phyloP scores from a whole-genome alignment of 2,888 invertebrate species.

The Sarcophaga subvicina region DNA sequence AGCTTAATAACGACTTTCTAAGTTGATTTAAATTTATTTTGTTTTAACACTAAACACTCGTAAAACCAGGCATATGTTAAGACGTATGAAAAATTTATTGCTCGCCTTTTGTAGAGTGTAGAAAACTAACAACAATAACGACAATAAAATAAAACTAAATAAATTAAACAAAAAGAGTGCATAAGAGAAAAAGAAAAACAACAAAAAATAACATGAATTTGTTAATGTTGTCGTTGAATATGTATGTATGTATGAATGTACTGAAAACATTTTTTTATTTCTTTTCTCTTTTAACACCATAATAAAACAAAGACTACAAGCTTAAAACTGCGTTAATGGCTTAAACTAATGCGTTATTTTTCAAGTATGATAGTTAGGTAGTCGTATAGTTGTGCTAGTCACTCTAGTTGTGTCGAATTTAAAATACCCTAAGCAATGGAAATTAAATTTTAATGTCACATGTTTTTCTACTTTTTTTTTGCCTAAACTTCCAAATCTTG shows the following conservation, averaged over 20 bases:
- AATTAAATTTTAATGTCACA: not conserved
- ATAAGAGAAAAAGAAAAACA: conserved; percentile 3
- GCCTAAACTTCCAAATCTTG: not conserved
- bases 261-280: conserved; percentile 43
- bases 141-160: not conserved
- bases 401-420: conserved; percentile 9
- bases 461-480: too few relatives aligned
- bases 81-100: conserved; percentile 66
- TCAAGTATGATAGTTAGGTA: not conserved
- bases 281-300: not conserved
- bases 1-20: conserved; percentile 53
- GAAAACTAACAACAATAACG: not conserved
- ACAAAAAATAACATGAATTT: conserved; percentile 55
- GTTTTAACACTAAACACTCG: conserved; percentile 49
- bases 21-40: conserved; percentile 66
- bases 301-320: conserved; percentile 16
- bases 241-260: conserved; percentile 9
- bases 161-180: not conserved
- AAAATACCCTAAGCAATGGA: conserved; percentile 7
- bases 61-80: conserved; percentile 35
- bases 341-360: conserved; percentile 53
- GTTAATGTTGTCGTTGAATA: conserved; percentile 61
- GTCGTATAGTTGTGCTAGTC: not conserved
- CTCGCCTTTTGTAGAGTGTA: conserved; percentile 56
- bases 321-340: conserved; percentile 62